Evolutionary conservation across 2,888 invertebrate genomes (phyloP), one percentile per base, ranked within the genome.

Genomic region (Cheilosia pagana): DNA sequence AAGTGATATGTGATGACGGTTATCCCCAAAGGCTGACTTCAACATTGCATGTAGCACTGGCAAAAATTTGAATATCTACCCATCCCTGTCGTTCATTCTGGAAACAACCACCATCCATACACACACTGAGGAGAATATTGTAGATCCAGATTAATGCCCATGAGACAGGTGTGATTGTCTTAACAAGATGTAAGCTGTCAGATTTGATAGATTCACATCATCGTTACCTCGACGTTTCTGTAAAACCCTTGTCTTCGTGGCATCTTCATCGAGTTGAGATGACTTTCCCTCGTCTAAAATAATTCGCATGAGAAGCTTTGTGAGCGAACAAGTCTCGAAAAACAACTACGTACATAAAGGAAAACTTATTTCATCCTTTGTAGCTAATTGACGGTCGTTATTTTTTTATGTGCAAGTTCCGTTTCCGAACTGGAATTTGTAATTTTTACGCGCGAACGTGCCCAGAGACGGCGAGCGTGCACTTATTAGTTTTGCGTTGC

Each of bases 141-240:
- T 63, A 83, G 71, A 86, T 86, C 76, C 83, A 86, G 75, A 83
- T 86, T 79, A 85, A 83, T 85, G 77, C 86, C 85, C 85, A 71
- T 71, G 85, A 81, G 85, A 85, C 85, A 85, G 85, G 85, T 85
- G 85, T 85, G 85, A 85, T 85, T 85, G 85, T 85, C 85, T 85
- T 81, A 85, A 85, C 85, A 85, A 85, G 85, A 85, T 85, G 85
- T 85, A 85, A 81, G 60, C 71, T 81, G 85, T 85, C 85, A 81
- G 75, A 75, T 85, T 85, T 85, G 85, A 81, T 85, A 85, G 75
- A 85, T 85, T 85, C 85, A 85, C 81, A 81, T 85, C 81, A 85
- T 85, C 85, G 81, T 81, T 85, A 85, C 53, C 65, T 50, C 52
- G 70, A 75, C 59, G 45, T 55, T 68, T 62, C 35, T 25, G 12